phyloP scores from a whole-genome alignment of 37 sponge, comb jelly and placozoan species.

The Mnemiopsis leidyi region DNA sequence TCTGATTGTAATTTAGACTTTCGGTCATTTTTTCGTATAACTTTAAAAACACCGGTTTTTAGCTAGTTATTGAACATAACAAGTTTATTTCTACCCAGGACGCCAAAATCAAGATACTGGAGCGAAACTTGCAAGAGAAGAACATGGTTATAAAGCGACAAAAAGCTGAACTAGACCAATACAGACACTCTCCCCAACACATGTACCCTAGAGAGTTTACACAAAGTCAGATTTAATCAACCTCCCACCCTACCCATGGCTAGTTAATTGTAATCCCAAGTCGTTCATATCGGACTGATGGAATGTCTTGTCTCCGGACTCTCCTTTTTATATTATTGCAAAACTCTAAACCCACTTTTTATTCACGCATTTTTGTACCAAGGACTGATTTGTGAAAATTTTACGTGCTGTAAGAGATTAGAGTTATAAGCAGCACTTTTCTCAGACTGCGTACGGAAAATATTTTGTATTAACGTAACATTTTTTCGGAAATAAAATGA shows the following conservation, averaged over 20 bases:
- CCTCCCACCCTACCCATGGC: too few relatives aligned
- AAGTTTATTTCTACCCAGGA: constrained; percentile 16
- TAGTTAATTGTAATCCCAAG: too few relatives aligned
- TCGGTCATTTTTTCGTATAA: too few relatives aligned
- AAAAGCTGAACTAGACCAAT: constrained; percentile 37
- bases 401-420: too few relatives aligned
- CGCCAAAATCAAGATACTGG: constrained; percentile 58
- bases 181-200: background rate
- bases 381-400: background rate
- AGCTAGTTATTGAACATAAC: background rate
- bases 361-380: background rate
- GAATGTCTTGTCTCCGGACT: too few relatives aligned
- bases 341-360: background rate
- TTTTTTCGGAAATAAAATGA: background rate
- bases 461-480: background rate
- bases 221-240: background rate
- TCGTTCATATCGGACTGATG: too few relatives aligned
- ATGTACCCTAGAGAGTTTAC: constrained; percentile 9
- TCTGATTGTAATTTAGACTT: too few relatives aligned
- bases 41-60: background rate
- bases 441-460: background rate
- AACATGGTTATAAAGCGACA: constrained; percentile 9
- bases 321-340: background rate
- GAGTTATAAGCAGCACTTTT: too few relatives aligned
- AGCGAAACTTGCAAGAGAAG: constrained; percentile 21